Conservation (phyloP, 2,113 vertebrate species). For the Carassius gibelio region DNA sequence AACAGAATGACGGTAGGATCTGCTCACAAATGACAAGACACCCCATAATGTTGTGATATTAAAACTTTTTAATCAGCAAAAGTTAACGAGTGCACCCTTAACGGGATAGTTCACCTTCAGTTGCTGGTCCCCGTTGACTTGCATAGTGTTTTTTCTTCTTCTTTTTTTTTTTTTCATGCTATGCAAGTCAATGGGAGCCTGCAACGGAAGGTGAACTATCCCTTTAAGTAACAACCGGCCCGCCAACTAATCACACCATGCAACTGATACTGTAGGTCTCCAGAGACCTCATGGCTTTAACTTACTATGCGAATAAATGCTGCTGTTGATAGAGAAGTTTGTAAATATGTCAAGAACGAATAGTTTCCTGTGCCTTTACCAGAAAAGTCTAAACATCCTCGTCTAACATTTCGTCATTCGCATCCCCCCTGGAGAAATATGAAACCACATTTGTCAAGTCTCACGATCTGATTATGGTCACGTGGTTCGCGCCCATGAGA, state of each 20-base stretch:
- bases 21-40: neutral
- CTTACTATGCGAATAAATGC: neutral
- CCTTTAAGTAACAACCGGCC: neutral
- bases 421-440: neutral
- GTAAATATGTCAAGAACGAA: neutral
- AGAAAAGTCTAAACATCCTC: neutral
- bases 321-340: neutral
- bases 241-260: neutral
- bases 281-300: too few species aligned
- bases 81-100: neutral
- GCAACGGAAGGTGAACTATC: too few species aligned
- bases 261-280: neutral
- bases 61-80: neutral
- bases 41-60: neutral
- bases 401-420: neutral
- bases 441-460: conserved; percentile 1
- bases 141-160: too few species aligned
- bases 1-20: neutral
- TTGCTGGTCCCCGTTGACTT: too few species aligned
- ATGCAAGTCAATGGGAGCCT: too few species aligned
- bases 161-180: too few species aligned
- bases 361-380: neutral
- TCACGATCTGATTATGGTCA: conserved; percentile 9
- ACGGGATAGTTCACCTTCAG: too few species aligned
- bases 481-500: neutral